Base-by-base conservation (phyloP, 2,797 vertebrate species). In the Xenops minutus region DNA sequence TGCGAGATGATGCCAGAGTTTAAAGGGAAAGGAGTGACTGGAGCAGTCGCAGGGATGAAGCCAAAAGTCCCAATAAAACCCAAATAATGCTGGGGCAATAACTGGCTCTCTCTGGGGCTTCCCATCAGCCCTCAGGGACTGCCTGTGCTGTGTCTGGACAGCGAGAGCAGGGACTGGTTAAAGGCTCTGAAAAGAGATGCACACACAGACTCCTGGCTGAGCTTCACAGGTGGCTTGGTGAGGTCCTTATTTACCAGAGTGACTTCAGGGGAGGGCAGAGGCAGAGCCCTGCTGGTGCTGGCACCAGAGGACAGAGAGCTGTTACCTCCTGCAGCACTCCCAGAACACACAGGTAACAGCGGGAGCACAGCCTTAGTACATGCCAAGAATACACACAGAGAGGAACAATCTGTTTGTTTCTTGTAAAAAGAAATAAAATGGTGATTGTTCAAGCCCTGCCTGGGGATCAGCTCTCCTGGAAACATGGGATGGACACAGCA, bases 271-370 rank as follows among this genome's bases (percentile, higher is more conserved):
- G 52, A 55, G 92, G 85, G 87, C 92, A 89, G 79, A 77, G 91
- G 75, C 81, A 86, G 75, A 95, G 92, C 78, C 62, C 82, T 73
- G 91, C 95, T 91, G 95, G 86, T 92, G 95, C 55, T 74, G 41
- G 84, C 63, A 93, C 18, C 56, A 37, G 27, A 12, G 68, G 29
- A 21, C 23, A 56, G 58, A 46, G 37, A n/a, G 32, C 48, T 62
- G 2, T 18, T 1, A 30, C 46, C 74, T 64, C n/a, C 52, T 16
- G 36, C 83, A 76, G 20, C 63, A 63, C 37, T 30, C 2, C 2
- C 4, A 18, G 58, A 64, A 48, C 63, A 12, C 64, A 48, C 17
- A n/a, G 39, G 34, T 6, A 6, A 48, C 0, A 41, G 39, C 48
- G 39, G 67, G 36, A 59, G 61, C 4, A 1, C 49, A 44, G 69